Evolutionary conservation across 2,797 vertebrate species (phyloP), one percentile per base, ranked within the genome.

Genomic region (Gila robusta): DNA sequence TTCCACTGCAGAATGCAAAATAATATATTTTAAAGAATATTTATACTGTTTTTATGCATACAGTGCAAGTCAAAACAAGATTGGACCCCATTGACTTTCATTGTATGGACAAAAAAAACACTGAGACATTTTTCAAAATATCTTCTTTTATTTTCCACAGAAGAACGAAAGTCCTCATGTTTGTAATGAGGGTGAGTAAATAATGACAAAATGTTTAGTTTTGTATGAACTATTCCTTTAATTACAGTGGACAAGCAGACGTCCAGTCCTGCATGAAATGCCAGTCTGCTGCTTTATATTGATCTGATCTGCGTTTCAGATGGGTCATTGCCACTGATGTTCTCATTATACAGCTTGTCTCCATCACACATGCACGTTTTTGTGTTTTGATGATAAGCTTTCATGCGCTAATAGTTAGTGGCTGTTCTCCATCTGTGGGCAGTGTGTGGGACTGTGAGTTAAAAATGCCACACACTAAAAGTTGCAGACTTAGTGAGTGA

Each of bases 401-500:
- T 86, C 79, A 84, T 86, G 72, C 83, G 44, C 81, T 82, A 83
- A 88, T 85, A 70, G 32, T 86, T 86, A 35, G 47, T 76, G 73
- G 52, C 79, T 83, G 72, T 86, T 62, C 77, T 41, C 77, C 81
- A 90, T 80, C 83, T 83, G 78, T n/a, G 41, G 37, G 44, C 23
- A 79, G 73, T 86, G 66, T 86, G 72, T 81, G 76, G 52, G 23
- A 73, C 80, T 52, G 32, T 28, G 39, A 44, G 66, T 74, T 64
- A 85, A 72, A 56, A 62, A 64, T 81, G 72, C 79, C 83, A 80
- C 83, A 88, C 69, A 41, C 80, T 88, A 78, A 72, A 88, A 88
- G 70, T 39, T 80, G 73, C 86, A 89, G 84, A 89, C 86, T 59
- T 47, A 6, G 76, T 62, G 52, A 84, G 86, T 86, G 84, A 74